Percentiles rank a stretch among this genome's conserved stretches.
Conservation (phyloP, 2,888 invertebrate species). For the Salpingus planirostris region DNA sequence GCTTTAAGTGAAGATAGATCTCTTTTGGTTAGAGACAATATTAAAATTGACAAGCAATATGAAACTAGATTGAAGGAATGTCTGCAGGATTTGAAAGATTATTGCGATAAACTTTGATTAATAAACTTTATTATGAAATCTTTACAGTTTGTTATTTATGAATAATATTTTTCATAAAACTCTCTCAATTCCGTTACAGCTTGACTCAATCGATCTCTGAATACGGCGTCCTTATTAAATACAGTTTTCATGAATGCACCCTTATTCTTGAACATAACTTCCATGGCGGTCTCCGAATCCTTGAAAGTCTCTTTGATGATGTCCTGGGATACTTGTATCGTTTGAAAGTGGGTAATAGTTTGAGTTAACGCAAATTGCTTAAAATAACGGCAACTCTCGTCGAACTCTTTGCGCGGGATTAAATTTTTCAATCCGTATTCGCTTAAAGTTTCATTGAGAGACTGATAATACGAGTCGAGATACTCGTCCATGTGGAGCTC, state of each 20-base stretch:
- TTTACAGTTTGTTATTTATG: background rate
- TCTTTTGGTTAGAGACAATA: constrained; percentile 22
- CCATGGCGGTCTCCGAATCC: constrained; percentile 12
- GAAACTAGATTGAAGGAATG: constrained; percentile 21
- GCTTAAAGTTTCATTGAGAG: constrained; percentile 15
- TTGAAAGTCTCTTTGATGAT: constrained; percentile 15
- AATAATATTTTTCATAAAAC: constrained; percentile 2
- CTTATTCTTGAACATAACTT: constrained; percentile 18
- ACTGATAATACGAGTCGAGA: constrained; percentile 19
- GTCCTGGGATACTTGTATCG: constrained; percentile 17
- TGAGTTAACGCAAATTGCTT: constrained; percentile 21
- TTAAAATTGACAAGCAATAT: constrained; percentile 24
- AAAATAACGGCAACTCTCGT: constrained; percentile 20
- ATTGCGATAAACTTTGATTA: constrained; percentile 21
- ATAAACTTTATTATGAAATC: too few species aligned
- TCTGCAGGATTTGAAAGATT: constrained; percentile 26
- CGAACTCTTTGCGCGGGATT: constrained; percentile 18
- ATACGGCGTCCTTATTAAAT: constrained; percentile 18
- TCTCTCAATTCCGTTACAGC: constrained; percentile 16
- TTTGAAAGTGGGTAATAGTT: constrained; percentile 19
- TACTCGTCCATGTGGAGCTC: constrained; percentile 13
- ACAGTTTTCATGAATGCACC: constrained; percentile 15
- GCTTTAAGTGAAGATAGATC: constrained; percentile 28
- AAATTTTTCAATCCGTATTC: constrained; percentile 15
- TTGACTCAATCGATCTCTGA: constrained; percentile 16